Conservation (phyloP, 92 coral and sea anemone genomes). For the Hydrozoanthus gracilis region DNA sequence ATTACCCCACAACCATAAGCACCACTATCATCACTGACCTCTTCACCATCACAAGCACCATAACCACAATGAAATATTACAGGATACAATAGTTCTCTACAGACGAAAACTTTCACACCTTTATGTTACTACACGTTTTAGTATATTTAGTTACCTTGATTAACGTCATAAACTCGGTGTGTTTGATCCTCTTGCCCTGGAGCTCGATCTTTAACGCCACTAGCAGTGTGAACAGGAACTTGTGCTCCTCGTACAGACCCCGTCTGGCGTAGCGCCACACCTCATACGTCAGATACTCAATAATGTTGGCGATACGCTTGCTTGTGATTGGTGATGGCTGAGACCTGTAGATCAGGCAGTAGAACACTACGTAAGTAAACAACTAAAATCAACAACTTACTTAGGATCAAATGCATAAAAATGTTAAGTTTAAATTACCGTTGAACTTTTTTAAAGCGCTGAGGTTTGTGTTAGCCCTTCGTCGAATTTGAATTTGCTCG, state of each 20-base stretch:
- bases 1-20: too few relatives aligned
- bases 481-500: too few relatives aligned
- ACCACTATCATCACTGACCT: too few relatives aligned
- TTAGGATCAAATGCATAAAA: too few relatives aligned
- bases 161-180: constrained; percentile 92
- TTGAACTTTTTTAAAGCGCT: too few relatives aligned
- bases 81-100: too few relatives aligned
- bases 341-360: constrained; percentile 56
- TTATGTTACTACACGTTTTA: neutral
- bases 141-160: constrained; percentile 56
- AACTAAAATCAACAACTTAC: too few relatives aligned
- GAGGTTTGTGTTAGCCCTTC: too few relatives aligned
- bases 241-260: constrained; percentile 91
- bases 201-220: constrained; percentile 92
- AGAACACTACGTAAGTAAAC: neutral
- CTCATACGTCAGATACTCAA: constrained; percentile 87
- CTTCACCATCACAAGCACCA: too few relatives aligned
- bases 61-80: too few relatives aligned
- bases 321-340: constrained; percentile 94
- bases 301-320: constrained; percentile 91
- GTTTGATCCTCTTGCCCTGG: constrained; percentile 88
- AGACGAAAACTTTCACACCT: neutral
- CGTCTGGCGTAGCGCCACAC: constrained; percentile 95
- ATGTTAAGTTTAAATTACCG: too few relatives aligned
- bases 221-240: constrained; percentile 90